A percentile compares a stretch with the other conserved stretches of the same genome.
Evolutionary conservation across 2,113 vertebrate species (phyloP).

Genomic region (Rallus limicola): DNA sequence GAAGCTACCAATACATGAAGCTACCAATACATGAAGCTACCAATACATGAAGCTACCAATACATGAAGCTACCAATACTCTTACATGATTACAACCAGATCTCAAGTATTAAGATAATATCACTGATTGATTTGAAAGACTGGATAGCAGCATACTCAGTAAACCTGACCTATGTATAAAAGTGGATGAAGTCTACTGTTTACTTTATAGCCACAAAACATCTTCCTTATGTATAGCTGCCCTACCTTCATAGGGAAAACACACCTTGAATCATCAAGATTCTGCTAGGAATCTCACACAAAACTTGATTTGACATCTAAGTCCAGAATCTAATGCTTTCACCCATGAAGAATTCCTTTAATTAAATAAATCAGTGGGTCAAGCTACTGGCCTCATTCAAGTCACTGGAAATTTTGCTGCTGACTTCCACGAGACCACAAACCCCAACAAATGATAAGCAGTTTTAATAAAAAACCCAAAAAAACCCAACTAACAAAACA

Average conservation of each 20-base stretch:
- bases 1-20: background rate
- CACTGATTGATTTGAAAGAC: constrained; percentile 17
- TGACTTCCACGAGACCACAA: background rate
- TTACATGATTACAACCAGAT: background rate
- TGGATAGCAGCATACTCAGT: background rate
- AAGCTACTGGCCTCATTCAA: background rate
- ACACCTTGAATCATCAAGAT: background rate
- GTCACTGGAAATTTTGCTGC: background rate
- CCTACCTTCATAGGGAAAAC: constrained; percentile 7
- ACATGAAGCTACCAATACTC: too few relatives aligned
- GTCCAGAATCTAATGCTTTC: background rate
- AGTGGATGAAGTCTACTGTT: background rate
- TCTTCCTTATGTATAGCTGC: constrained; percentile 44
- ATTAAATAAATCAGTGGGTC: background rate
- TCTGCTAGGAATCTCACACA: background rate
- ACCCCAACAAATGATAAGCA: background rate
- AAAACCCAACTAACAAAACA: accelerated
- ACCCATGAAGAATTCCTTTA: background rate
- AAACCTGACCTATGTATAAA: background rate
- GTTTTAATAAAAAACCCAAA: background rate
- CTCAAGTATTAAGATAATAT: background rate
- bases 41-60: too few relatives aligned
- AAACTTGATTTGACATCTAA: constrained; percentile 3
- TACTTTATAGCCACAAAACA: constrained; percentile 52
- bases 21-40: too few relatives aligned